Percentiles rank a stretch among this genome's conserved stretches.
These are phyloP conservation scores for Lasioglossum vierecki DNA, from an alignment of 2,888 invertebrate species.

Conservation along the genomic window DNA sequence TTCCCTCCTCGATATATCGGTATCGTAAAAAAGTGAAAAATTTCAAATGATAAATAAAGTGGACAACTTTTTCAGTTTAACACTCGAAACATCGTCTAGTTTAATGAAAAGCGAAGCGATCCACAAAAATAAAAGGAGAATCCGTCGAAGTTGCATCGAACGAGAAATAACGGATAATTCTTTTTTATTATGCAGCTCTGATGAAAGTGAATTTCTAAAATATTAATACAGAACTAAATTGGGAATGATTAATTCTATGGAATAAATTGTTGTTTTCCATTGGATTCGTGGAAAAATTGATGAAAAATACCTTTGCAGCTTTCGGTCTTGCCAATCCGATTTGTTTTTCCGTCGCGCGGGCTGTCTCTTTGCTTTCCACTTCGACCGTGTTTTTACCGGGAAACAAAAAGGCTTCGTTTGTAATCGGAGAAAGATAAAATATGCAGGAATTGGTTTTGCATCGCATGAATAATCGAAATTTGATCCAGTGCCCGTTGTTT, in stretches of 20 bases:
- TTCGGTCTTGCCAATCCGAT: neutral
- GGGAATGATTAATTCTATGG: neutral
- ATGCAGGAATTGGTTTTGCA: slow-evolving; percentile 14
- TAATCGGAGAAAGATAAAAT: neutral
- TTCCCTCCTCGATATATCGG: no score
- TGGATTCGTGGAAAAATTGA: neutral
- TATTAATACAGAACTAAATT: neutral
- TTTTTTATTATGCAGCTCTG: neutral
- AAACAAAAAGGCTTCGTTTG: neutral
- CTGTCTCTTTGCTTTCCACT: neutral
- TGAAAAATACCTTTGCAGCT: neutral
- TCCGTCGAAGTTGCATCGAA: neutral
- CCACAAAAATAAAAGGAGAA: no score
- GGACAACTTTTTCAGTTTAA: no score
- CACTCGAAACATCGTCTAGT: no score
- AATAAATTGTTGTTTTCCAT: neutral
- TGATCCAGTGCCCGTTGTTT: neutral
- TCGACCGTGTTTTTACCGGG: neutral
- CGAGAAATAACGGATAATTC: neutral
- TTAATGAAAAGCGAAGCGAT: no score
- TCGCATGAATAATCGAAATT: slow-evolving; percentile 18
- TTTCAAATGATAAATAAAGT: no score
- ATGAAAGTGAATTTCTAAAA: neutral
- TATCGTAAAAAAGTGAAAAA: no score
- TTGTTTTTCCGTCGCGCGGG: neutral